These are phyloP conservation scores for Calosoma granatense DNA, from an alignment of 1,140 invertebrate species.

Conservation along the genomic window DNA sequence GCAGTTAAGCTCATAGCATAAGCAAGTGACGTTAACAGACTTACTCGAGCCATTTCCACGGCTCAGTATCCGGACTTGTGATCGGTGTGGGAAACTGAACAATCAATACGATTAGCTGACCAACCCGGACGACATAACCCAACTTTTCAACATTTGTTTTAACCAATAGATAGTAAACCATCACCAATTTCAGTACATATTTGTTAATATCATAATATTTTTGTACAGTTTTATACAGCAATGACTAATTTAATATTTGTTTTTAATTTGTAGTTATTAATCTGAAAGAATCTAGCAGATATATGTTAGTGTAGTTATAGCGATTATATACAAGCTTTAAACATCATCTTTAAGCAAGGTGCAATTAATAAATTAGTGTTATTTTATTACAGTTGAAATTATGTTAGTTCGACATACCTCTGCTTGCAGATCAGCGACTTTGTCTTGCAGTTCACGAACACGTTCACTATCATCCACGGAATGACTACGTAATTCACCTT, in stretches of 20 bases:
- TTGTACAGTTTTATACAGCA: no score
- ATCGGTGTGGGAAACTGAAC: conserved; percentile 69
- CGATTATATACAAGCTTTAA: conserved; percentile 16
- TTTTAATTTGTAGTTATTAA: no score
- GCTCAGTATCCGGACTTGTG: conserved; percentile 71
- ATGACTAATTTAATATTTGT: no score
- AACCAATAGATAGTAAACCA: no score
- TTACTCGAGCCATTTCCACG: conserved; percentile 80
- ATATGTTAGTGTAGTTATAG: no score
- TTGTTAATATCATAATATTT: no score
- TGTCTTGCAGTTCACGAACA: conserved; percentile 80
- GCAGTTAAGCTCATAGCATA: no score
- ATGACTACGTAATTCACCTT: conserved; percentile 74
- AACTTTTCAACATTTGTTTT: no score
- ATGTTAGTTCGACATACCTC: conserved; percentile 56
- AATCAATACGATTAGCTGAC: conserved; percentile 20
- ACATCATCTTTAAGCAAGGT: conserved; percentile 14
- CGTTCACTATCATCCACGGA: conserved; percentile 66
- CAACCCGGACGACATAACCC: no score
- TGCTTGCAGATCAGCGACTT: conserved; percentile 80
- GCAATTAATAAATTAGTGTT: conserved; percentile 12
- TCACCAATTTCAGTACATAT: no score
- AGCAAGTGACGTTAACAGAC: conserved; percentile 29
- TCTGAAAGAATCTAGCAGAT: no score
- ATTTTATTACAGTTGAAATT: conserved; percentile 5